These are phyloP conservation scores for Hypercompe scribonia DNA, from an alignment of 2,888 invertebrate genomes.

Conservation along the genomic window DNA sequence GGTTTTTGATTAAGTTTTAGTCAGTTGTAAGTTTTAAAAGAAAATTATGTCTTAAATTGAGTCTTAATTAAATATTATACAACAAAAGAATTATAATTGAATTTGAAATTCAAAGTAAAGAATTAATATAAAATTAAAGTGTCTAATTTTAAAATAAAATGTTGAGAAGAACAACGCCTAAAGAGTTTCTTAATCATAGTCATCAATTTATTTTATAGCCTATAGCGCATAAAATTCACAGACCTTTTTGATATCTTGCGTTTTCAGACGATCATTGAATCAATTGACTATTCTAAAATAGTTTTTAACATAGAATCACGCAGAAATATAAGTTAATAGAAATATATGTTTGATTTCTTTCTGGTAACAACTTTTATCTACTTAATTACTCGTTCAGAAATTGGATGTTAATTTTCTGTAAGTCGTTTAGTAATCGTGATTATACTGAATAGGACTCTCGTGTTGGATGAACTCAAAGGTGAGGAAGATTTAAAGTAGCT, in stretches of 20 bases:
- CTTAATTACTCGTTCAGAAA: too few species aligned
- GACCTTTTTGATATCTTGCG: background rate
- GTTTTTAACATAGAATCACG: background rate
- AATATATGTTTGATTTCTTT: background rate
- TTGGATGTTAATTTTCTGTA: too few species aligned
- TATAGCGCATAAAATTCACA: slow-evolving; percentile 3
- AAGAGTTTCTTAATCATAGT: slow-evolving; percentile 8
- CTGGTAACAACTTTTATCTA: too few species aligned
- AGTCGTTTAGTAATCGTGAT: too few species aligned
- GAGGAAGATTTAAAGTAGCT: too few species aligned
- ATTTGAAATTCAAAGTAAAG: background rate
- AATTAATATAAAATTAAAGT: background rate
- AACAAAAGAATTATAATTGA: background rate
- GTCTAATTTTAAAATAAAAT: background rate
- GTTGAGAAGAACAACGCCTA: background rate
- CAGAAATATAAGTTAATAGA: background rate
- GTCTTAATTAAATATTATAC: background rate
- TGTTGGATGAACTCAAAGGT: too few species aligned
- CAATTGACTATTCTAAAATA: background rate
- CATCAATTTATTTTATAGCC: slow-evolving; percentile 12
- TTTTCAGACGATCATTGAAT: background rate
- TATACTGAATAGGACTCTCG: too few species aligned
- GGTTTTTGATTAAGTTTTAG: background rate
- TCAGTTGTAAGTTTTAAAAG: background rate
- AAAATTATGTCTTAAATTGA: background rate